A percentile compares a stretch with the other conserved stretches of the same genome.
Evolutionary conservation across 2,888 invertebrate species (phyloP).

Genomic region (Diogma glabrata): DNA sequence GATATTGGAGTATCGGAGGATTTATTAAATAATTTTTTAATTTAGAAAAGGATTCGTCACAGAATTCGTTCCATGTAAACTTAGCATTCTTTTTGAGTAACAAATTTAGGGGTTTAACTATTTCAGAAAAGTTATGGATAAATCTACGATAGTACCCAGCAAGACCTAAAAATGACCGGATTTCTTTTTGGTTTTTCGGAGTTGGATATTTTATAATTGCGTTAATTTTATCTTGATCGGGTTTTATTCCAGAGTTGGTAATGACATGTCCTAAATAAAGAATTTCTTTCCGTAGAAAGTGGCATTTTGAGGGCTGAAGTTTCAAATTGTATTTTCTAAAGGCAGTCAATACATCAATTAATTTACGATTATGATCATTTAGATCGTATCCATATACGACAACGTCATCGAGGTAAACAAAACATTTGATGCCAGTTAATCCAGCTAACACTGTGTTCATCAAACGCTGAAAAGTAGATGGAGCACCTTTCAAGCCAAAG

Average conservation of each 20-base stretch:
- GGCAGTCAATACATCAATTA: not conserved
- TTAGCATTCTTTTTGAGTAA: not conserved
- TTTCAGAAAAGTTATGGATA: not conserved
- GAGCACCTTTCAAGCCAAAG: not conserved
- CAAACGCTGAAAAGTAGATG: not conserved
- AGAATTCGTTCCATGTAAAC: not conserved
- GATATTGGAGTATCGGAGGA: no score
- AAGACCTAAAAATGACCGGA: not conserved
- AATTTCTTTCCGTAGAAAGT: no score
- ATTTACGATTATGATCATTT: not conserved
- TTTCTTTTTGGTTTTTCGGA: not conserved
- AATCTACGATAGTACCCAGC: not conserved
- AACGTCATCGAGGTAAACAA: constrained; percentile 1
- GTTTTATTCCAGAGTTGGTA: not conserved
- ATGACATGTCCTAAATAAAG: no score
- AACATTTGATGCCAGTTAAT: not conserved
- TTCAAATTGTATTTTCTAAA: not conserved
- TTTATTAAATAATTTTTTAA: no score
- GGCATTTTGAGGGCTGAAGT: no score
- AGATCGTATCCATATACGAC: constrained; percentile 2
- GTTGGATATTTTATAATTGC: not conserved
- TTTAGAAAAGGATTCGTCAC: not conserved
- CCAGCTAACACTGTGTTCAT: not conserved
- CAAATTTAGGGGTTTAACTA: not conserved
- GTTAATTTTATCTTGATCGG: not conserved